phyloP scores from a whole-genome alignment of 2,113 vertebrate genomes.

The Odontophorus gujanensis region DNA sequence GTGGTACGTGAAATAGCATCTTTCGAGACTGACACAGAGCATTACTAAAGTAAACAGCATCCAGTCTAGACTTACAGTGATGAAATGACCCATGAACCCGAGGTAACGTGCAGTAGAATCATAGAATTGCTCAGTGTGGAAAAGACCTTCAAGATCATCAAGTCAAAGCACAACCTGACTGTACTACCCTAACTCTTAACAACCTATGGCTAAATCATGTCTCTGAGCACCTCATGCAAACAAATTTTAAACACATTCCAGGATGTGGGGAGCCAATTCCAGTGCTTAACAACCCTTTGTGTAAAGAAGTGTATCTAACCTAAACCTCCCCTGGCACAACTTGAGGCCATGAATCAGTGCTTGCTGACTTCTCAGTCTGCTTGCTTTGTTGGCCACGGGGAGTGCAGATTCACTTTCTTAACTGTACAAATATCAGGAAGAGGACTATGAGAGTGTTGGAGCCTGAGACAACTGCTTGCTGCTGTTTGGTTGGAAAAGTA shows the following conservation, averaged over 20 bases:
- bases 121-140: too few relatives aligned
- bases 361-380: not conserved
- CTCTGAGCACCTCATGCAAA: too few relatives aligned
- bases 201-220: too few relatives aligned
- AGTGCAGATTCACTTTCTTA: not conserved
- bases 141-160: too few relatives aligned
- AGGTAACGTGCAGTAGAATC: not conserved
- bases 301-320: too few relatives aligned
- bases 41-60: not conserved
- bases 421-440: not conserved
- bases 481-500: not conserved
- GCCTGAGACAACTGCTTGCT: not conserved
- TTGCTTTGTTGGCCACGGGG: not conserved
- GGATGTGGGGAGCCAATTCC: too few relatives aligned
- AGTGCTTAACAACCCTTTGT: too few relatives aligned
- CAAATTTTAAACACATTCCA: too few relatives aligned
- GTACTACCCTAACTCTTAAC: too few relatives aligned
- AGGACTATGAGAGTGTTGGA: not conserved
- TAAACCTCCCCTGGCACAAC: too few relatives aligned
- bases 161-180: too few relatives aligned
- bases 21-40: not conserved
- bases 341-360: too few relatives aligned
- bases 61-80: not conserved
- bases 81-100: not conserved
- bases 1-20: not conserved